phyloP scores from a whole-genome alignment of 2,797 vertebrate species.

The Enteromius radiatus region DNA sequence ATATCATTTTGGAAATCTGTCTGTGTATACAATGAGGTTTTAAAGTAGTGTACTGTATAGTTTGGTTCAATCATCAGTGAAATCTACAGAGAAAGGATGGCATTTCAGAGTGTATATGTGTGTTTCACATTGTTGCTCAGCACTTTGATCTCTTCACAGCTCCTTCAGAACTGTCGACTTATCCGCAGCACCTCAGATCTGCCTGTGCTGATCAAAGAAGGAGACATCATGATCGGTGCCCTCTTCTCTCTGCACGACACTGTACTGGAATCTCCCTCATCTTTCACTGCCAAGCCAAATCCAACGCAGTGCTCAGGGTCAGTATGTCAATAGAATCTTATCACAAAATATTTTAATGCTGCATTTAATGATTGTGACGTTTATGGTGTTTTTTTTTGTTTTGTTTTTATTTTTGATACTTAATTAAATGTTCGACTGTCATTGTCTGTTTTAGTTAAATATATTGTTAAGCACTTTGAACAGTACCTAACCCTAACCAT shows the following conservation, averaged over 20 bases:
- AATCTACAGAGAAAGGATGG: conserved; percentile 48
- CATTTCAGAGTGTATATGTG: conserved; percentile 6
- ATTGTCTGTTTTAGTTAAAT: not conserved
- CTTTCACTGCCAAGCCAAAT: conserved; percentile 70
- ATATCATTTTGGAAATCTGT: not conserved
- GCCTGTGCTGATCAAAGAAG: conserved; percentile 71
- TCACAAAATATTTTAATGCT: not conserved
- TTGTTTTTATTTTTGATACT: not conserved
- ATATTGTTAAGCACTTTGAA: not conserved
- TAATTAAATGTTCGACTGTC: not conserved
- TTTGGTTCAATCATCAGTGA: not conserved
- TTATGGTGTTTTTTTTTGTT: not conserved
- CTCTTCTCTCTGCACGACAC: conserved; percentile 82
- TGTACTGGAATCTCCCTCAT: conserved; percentile 68
- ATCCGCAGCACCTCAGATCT: conserved; percentile 65
- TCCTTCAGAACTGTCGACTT: conserved; percentile 66
- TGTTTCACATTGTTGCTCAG: conserved; percentile 37
- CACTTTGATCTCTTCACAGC: conserved; percentile 52
- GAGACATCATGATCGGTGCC: conserved; percentile 77
- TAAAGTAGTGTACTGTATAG: not conserved
- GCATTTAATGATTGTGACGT: not conserved
- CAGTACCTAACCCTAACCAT: not conserved
- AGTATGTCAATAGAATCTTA: conserved; percentile 20
- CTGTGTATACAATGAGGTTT: conserved; percentile 21
- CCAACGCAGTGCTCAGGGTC: conserved; percentile 75